Conservation (phyloP, 2,797 vertebrate genomes). For the Petrocephalus schoutedeni region DNA sequence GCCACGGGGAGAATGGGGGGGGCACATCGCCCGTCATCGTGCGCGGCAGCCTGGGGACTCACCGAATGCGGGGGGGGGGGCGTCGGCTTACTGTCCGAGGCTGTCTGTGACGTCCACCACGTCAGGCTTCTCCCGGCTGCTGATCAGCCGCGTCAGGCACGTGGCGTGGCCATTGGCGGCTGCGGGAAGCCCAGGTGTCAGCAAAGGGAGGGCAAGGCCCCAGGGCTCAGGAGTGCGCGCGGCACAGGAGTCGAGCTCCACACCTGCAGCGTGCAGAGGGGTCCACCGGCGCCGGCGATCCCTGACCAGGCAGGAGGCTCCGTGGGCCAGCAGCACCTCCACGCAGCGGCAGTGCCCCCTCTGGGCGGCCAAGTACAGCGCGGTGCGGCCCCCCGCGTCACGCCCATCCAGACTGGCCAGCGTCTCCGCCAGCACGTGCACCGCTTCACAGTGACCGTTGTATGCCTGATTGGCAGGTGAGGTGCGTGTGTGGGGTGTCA, state of each 20-base stretch:
- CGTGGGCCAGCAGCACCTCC: constrained; percentile 85
- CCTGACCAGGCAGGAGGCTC: constrained; percentile 75
- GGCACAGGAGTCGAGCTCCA: background rate
- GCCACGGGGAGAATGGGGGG: constrained; percentile 4
- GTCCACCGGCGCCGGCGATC: constrained; percentile 71
- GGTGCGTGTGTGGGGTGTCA: background rate
- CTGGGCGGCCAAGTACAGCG: constrained; percentile 86
- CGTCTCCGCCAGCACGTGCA: constrained; percentile 85
- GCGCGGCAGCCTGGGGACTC: background rate
- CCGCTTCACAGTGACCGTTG: constrained; percentile 89
- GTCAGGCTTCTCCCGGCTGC: constrained; percentile 77
- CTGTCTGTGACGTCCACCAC: constrained; percentile 83
- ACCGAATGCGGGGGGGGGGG: background rate
- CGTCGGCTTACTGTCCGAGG: constrained; percentile 83
- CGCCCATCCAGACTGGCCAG: constrained; percentile 88
- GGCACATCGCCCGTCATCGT: background rate
- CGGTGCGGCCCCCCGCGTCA: constrained; percentile 81
- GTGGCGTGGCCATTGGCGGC: constrained; percentile 79
- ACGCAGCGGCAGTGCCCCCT: constrained; percentile 81
- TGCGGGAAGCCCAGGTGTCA: background rate
- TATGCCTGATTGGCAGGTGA: constrained; percentile 68
- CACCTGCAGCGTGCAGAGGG: constrained; percentile 72
- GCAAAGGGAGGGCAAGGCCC: no score
- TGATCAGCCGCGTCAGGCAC: constrained; percentile 85
- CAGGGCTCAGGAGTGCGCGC: background rate